A percentile compares a stretch with the other conserved stretches of the same genome.
phyloP scores from a whole-genome alignment of 2,113 vertebrate species.

The Melanerpes aurifrons region DNA sequence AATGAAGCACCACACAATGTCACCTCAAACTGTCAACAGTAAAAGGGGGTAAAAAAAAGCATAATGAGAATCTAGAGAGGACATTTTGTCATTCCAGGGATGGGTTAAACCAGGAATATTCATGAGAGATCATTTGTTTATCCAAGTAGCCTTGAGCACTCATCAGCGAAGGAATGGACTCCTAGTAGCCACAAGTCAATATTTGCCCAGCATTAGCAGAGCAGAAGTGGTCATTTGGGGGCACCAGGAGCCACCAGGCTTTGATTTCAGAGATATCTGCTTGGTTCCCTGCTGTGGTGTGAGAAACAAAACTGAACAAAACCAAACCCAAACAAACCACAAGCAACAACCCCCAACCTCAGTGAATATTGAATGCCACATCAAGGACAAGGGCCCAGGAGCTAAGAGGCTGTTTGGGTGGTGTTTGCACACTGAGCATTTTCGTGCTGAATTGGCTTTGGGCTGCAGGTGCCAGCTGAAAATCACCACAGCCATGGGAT shows the following conservation, averaged over 20 bases:
- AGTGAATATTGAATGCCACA: neutral
- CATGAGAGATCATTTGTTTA: conserved; percentile 62
- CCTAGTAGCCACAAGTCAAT: conserved; percentile 6
- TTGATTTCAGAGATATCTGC: neutral
- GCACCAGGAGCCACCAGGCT: neutral
- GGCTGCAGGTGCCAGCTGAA: conserved; percentile 42
- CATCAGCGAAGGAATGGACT: conserved; percentile 18
- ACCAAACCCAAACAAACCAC: no score
- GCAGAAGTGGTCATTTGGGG: neutral
- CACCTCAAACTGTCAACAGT: neutral
- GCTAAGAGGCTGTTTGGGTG: neutral
- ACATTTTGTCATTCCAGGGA: neutral
- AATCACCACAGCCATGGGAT: neutral
- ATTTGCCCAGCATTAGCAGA: conserved; percentile 12
- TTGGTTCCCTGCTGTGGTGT: neutral
- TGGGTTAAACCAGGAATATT: conserved; percentile 50
- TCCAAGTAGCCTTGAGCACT: conserved; percentile 55
- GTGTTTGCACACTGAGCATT: neutral
- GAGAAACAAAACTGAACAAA: no score
- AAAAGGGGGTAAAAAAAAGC: neutral
- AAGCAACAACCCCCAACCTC: neutral
- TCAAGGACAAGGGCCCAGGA: neutral
- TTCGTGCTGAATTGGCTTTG: neutral
- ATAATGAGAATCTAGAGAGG: neutral
- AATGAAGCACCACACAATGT: neutral